Conservation (phyloP, 2,113 vertebrate species). For the Phaethon lepturus region DNA sequence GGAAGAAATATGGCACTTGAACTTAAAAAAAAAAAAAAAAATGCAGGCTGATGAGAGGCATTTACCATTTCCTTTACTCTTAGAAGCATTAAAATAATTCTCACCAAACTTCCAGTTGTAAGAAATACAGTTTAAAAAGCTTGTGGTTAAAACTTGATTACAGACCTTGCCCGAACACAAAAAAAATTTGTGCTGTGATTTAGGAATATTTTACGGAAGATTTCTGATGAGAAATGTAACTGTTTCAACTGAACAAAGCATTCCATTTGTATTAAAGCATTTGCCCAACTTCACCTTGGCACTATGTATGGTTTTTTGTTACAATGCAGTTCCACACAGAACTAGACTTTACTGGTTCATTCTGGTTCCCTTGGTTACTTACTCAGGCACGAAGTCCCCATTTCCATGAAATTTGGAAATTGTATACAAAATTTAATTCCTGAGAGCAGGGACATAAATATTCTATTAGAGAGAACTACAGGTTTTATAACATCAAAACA, state of each 20-base stretch:
- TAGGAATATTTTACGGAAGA: neutral
- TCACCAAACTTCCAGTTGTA: neutral
- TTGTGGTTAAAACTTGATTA: neutral
- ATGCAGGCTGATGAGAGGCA: neutral
- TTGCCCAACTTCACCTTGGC: neutral
- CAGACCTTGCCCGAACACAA: neutral
- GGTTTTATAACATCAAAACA: neutral
- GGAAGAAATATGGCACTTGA: neutral
- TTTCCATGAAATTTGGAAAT: neutral
- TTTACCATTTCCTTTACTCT: neutral
- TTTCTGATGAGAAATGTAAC: neutral
- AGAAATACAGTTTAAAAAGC: neutral
- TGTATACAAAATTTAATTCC: neutral
- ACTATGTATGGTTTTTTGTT: neutral
- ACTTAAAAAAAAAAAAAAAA: neutral
- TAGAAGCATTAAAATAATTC: neutral
- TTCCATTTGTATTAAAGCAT: neutral
- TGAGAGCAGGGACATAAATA: neutral
- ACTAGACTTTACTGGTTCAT: neutral
- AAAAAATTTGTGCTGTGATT: neutral
- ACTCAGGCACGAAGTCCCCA: neutral
- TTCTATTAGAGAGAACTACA: neutral
- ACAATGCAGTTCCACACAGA: neutral
- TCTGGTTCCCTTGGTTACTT: constrained; percentile 33
- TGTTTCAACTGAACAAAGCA: neutral